Percentiles rank a stretch among this genome's conserved stretches.
Conservation (phyloP, 2,797 vertebrate genomes). For the Sternarchorhynchus goeldii region DNA sequence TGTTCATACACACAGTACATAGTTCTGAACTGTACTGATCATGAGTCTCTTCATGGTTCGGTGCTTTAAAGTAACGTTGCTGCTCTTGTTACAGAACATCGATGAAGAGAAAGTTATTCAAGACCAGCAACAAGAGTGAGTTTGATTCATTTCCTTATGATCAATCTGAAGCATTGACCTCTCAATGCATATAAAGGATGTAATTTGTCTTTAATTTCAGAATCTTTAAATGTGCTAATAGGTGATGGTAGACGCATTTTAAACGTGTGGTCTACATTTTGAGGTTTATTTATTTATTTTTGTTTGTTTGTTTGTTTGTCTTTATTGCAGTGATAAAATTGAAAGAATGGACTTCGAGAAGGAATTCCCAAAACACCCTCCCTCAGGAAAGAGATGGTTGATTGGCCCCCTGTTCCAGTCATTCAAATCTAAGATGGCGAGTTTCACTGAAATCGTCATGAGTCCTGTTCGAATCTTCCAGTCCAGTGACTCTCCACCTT, state of each 20-base stretch:
- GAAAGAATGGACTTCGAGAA: constrained; percentile 45
- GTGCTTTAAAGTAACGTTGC: no score
- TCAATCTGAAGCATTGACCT: neutral
- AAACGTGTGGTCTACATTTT: neutral
- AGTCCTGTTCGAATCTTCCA: constrained; percentile 76
- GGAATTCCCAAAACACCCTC: constrained; percentile 34
- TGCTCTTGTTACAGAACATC: constrained; percentile 22
- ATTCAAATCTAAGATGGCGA: constrained; percentile 86
- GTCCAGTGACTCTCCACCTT: constrained; percentile 51
- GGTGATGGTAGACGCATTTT: neutral
- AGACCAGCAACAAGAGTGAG: constrained; percentile 34
- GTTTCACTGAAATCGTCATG: constrained; percentile 88
- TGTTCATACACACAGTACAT: no score
- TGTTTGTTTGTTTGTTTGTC: neutral
- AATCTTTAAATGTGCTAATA: neutral
- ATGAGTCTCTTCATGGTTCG: no score
- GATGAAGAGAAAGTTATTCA: constrained; percentile 4
- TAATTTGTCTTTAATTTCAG: no score
- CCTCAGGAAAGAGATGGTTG: constrained; percentile 74
- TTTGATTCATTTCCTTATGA: neutral
- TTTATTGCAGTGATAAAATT: constrained; percentile 54
- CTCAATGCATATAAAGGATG: neutral
- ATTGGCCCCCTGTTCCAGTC: constrained; percentile 84
- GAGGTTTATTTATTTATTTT: neutral
- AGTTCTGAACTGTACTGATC: no score